Base-by-base conservation (phyloP, 2,888 invertebrate genomes). In the Pseudococcus jackbeardsleyi region DNA sequence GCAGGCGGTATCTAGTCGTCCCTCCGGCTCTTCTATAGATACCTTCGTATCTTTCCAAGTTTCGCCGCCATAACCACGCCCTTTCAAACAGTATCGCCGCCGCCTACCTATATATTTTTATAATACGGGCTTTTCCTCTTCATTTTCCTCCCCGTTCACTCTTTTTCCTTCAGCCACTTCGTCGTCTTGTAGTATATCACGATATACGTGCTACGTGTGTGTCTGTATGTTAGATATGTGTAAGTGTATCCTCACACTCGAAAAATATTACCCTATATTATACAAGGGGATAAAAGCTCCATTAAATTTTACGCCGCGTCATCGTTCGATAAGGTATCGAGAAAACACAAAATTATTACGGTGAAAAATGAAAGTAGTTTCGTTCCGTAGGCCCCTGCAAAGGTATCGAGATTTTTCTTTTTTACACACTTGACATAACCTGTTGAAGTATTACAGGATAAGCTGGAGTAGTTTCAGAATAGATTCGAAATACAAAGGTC, bases 31-130 rank as follows among this genome's bases (percentile, higher is more conserved):
- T 64, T 22, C 64, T 22, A 22, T 22, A 9, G 64, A 33, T 72
- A 72, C 59, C 59, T 59, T 72, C 68, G 68, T 72, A 72, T 72
- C 33, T 72, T 33, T 33, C 12, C 33, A 26, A 26, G 22, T 79
- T 79, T 79, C 39, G 79, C 68, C 9, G 59, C 68, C n/a, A 79
- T 42, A 79, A 79, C 79, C 79, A 79, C 79, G 79, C 79, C 79
- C 46, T 42, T 79, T 26, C 42, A 7, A 33, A n/a, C 79, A 33
- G n/a, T 9, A 59, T 19, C 59, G 42, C 42, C 46, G 19, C 68
- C 79, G 46, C 79, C 79, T 79, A 79, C 79, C 79, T 42, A 46
- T 79, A n/a, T 72, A 79, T 79, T 79, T 79, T 79, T n/a, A 42
- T 42, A 59, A 79, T 42, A 42, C 12, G 42, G 9, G 33, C 42